Conservation (phyloP, 2,113 vertebrate genomes). For the Scolopax mira region DNA sequence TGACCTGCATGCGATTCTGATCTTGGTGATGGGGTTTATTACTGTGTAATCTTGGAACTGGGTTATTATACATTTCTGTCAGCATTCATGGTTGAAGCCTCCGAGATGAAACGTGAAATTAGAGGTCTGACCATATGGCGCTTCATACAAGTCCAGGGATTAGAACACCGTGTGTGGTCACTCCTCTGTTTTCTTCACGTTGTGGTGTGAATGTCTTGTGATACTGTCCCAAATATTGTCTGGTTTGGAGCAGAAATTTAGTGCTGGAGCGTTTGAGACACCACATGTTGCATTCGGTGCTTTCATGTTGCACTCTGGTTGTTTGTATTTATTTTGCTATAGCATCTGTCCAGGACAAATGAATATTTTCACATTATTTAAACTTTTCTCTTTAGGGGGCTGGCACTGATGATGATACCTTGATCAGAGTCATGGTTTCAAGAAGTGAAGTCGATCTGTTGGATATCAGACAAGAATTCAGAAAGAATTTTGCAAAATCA, state of each 20-base stretch:
- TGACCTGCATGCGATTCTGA: neutral
- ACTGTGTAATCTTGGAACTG: neutral
- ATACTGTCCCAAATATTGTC: neutral
- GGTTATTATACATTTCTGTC: neutral
- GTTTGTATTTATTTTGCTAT: neutral
- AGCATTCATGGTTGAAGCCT: neutral
- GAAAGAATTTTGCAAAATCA: slow-evolving; percentile 83
- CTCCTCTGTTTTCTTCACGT: neutral
- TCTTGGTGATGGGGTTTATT: neutral
- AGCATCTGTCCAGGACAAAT: neutral
- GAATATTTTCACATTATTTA: neutral
- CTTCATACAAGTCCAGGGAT: neutral
- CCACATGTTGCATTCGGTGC: neutral
- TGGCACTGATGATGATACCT: slow-evolving; percentile 90
- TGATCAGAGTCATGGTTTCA: slow-evolving; percentile 91
- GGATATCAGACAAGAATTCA: slow-evolving; percentile 84
- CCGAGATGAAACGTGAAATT: neutral
- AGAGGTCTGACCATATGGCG: neutral
- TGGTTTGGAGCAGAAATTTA: neutral
- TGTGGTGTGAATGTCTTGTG: neutral
- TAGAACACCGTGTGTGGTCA: neutral
- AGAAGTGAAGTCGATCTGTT: slow-evolving; percentile 91
- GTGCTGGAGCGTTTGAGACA: neutral
- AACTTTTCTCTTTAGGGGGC: slow-evolving; percentile 77
- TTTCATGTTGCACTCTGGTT: neutral